These are phyloP conservation scores for Onychorhynchus coronatus DNA, from an alignment of 2,113 vertebrate genomes.

Conservation along the genomic window DNA sequence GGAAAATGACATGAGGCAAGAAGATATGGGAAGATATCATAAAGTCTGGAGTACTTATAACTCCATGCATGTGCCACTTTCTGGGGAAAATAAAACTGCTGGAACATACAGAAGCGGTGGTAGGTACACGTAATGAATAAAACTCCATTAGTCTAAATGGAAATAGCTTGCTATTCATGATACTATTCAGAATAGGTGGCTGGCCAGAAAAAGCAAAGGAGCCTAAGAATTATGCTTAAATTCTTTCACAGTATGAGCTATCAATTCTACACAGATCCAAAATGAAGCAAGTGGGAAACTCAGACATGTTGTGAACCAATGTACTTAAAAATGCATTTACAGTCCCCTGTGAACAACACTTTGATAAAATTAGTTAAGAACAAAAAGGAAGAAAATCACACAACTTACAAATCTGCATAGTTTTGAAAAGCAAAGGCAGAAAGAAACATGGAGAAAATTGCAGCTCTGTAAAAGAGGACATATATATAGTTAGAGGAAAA, in stretches of 20 bases:
- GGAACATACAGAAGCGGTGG: not conserved
- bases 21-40: not conserved
- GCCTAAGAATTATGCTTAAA: not conserved
- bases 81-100: not conserved
- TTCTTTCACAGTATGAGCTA: not conserved
- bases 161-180: not conserved
- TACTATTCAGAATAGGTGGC: not conserved
- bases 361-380: not conserved
- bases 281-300: not conserved
- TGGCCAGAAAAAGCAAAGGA: not conserved
- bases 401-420: not conserved
- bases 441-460: not conserved
- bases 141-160: not conserved
- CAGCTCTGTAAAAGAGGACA: not conserved
- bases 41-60: not conserved
- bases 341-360: not conserved
- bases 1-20: not conserved
- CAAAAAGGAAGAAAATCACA: not conserved
- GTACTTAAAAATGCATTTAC: not conserved
- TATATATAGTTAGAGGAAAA: not conserved
- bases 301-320: not conserved
- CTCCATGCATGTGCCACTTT: not conserved
- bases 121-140: not conserved
- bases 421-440: not conserved
- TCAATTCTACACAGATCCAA: not conserved